Base-by-base conservation (phyloP, 2,113 vertebrate species). In the Phasianus colchicus region DNA sequence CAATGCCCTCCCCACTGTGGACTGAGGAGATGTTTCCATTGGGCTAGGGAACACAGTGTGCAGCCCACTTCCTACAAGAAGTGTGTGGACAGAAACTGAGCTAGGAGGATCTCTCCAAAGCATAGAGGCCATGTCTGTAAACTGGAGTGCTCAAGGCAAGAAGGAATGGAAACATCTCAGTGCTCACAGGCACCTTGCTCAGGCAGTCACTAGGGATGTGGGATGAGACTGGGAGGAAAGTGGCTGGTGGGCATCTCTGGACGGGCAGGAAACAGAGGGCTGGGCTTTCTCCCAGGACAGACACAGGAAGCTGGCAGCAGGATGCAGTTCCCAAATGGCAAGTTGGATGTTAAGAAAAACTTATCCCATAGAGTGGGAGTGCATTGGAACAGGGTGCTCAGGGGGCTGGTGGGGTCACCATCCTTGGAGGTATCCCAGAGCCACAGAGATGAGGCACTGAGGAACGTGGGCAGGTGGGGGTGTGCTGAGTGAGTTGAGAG, bases 41-140 rank as follows among this genome's bases (percentile, higher is more conserved):
- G 0, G 0, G 19, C 40, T 34, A 19, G 36, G 34, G 32, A 70
- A 27, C 43, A 1, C 14, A 40, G 70, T 2, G 1, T 43, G 60
- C 43, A 16, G 64, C 48, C 32, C 2, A 3, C 1, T 1, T 13
- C 42, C 38, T 11, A 25, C 25, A 43, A 45, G 36, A 52, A 40
- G 2, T 27, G 1, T 7, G 3, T 34, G 25, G 60, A 9, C 54
- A 36, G n/a, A 47, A 57, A 45, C 6, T 11, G 34, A 30, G 38
- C 18, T 3, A 0, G 20, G 29, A 61, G 36, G n/a, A 6, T 54
- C 10, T 80, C 65, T 48, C 20, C 42, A 40, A 1, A 74, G 55
- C 5, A 3, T 8, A 20, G 45, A 63, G 27, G 6, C 42, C 27
- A 10, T 67, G 47, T 43, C 61, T 73, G 18, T 85, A 63, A 63